Base-by-base conservation (phyloP, 2,888 invertebrate species). In the Caradrina clavipalpis region DNA sequence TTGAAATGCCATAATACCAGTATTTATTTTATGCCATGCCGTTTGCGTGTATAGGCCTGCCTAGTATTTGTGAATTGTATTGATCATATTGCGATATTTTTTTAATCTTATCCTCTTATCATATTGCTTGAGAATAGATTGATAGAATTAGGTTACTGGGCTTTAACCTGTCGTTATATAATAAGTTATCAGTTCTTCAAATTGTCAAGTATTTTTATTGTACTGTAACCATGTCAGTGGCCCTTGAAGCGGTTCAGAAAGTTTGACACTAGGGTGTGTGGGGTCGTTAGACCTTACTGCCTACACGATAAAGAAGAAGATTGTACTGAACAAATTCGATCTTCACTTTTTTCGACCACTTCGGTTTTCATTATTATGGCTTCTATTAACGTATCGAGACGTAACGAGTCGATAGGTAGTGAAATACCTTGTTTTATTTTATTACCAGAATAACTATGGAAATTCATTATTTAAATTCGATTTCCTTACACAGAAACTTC, bases 81-180 rank as follows among this genome's bases (percentile, higher is more conserved):
- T 75, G 59, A 79, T 67, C 50, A 53, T 56, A 11, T 65, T 51
- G 51, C 49, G 73, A 81, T 73, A 73, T 72, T 13, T 68, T 54
- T 76, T 54, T 65, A 69, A 74, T 73, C 74, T 81, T 68, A 83
- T 83, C 75, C 22, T 35, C 53, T 73, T 83, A 83, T 80, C 80
- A 63, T 8, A 26, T 56, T 54, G 56, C 68, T 73, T 74, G 68
- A 67, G 67, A 76, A 76, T 71, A 69, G 76, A 77, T 83, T 80
- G 83, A 81, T 72, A 65, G 64, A 83, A 74, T 26, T 83, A 74
- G 83, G 83, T 83, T 74, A 83, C 68, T 83, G 73, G 81, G 78
- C 72, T 65, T 57, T 74, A 69, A 72, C 56, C 64, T 64, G 56
- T 22, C 56, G 53, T 83, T 83, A 73, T 73, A 71, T 82, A 81